Evolutionary conservation across 1,140 invertebrate species (phyloP), one percentile per base, ranked within the genome.

Genomic region (Drosophila insularis): DNA sequence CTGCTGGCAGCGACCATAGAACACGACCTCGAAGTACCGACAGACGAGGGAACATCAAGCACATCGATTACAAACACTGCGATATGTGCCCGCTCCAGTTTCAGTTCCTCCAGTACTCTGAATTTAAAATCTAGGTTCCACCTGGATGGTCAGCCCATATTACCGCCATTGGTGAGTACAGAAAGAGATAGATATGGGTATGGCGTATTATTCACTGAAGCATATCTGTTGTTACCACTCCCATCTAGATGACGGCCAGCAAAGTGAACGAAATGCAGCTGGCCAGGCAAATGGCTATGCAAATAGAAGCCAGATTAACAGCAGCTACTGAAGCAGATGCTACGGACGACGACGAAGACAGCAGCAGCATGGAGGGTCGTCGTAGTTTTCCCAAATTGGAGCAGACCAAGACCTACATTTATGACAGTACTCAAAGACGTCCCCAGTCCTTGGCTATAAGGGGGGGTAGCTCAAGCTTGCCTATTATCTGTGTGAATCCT

Each of bases 161-260:
- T 95, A 69, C 94, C 94, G 55, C 95, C 95, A 19, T 50, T 95
- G 85, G 94, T 95, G 92, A 92, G 92, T 92, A 78, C 1, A 13
- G 32, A 19, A 37, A 13, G 35, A 37, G 11, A 37, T 14, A 14
- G 32, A 63, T 62, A 7, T 50, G 17, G 46, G 13, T 23, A 73
- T 74, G 31, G 75, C 27, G 70, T 23, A 59, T 17, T 13, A 61
- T 17, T 13, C 43, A 81, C 21, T 70, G 23, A 77, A 56, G 62
- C 86, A 55, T 78, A 71, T 71, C 65, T 7, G 17, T n/a, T 11
- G 17, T 11, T 11, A 37, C 13, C 14, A 39, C 46, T 19, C 37
- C 32, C 8, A 66, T 54, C 53, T 39, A 84, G 82, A 80, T 82
- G 70, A 78, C 74, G 5, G 53, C 67, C 17, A 81, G 78, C 63